Base-by-base conservation (phyloP, 2,797 vertebrate species). In the Falco novaeseelandiae region DNA sequence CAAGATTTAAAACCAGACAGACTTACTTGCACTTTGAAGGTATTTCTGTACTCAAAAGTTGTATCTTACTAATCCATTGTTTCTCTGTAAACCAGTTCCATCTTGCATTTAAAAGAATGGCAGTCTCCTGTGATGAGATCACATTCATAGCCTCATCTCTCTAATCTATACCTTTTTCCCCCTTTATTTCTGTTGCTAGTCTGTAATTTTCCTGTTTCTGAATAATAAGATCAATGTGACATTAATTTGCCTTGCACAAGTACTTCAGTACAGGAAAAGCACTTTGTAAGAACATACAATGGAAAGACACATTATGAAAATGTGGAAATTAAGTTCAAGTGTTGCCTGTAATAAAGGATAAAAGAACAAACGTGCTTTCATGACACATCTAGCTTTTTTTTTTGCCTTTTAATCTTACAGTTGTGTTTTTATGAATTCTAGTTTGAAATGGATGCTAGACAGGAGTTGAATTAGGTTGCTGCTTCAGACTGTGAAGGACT, bases 1-100 rank as follows among this genome's bases (percentile, higher is more conserved):
- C 99, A 99, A 65, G 99, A 99, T 96, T 95, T 99, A 96, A 99
- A 99, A 96, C 99, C 99, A 0, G 99, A 98, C 93, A 99, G 99
- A 71, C 98, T 99, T 69, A 98, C 99, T 1, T 98, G 99, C 38
- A 99, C 98, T 73, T 97, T 98, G 95, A 99, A 99, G 98, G 98
- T 98, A 98, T 93, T 93, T 69, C 82, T 76, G 7, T 48, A 49
- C 51, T 54, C 46, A 42, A 0, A 40, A n/a, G 1, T 59, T 71
- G 85, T 59, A n/a, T 78, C 18, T 30, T 87, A 34, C 36, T 89
- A 54, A 61, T 48, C 11, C 5, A 6, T 13, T 1, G 1, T 65
- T 90, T 48, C 36, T 52, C 15, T 89, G 14, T 54, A 86, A 85
- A 66, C 8, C 3, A 16, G 3, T 67, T 73, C 9, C 6, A 22